phyloP scores from a whole-genome alignment of 2,888 invertebrate genomes.

The Cyclophora albipunctata region DNA sequence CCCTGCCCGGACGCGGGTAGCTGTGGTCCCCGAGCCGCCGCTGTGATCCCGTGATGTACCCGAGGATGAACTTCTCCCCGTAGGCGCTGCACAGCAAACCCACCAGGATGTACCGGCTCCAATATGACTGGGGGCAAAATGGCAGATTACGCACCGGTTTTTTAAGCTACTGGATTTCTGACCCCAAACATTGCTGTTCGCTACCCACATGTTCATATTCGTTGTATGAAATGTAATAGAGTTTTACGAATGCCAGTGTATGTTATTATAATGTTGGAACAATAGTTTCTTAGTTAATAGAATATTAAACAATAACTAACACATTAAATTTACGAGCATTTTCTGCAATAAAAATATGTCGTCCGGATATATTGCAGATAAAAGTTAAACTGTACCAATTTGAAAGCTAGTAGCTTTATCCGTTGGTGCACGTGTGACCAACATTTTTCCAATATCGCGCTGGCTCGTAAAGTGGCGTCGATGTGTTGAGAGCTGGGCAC shows the following conservation, averaged over 20 bases:
- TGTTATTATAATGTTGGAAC: too few relatives aligned
- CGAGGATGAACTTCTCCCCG: slow-evolving; percentile 81
- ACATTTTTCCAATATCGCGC: slow-evolving; percentile 61
- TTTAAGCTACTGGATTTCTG: too few relatives aligned
- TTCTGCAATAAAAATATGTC: slow-evolving; percentile 8
- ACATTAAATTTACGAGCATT: slow-evolving; percentile 1
- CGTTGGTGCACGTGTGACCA: slow-evolving; percentile 47
- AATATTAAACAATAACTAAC: slow-evolving; percentile 1
- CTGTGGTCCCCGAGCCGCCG: slow-evolving; percentile 84
- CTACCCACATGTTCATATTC: too few relatives aligned
- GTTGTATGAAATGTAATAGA: too few relatives aligned
- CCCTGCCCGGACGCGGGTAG: slow-evolving; percentile 84
- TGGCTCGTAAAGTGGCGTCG: slow-evolving; percentile 40
- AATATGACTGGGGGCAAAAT: slow-evolving; percentile 48
- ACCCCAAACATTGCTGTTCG: too few relatives aligned
- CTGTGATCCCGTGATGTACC: slow-evolving; percentile 90
- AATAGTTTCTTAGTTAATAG: too few relatives aligned
- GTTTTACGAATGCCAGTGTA: too few relatives aligned
- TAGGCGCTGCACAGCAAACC: slow-evolving; percentile 30
- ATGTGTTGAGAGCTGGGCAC: slow-evolving; percentile 22
- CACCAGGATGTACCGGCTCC: slow-evolving; percentile 45
- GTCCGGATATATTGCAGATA: slow-evolving; percentile 4
- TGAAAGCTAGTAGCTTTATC: slow-evolving; percentile 27
- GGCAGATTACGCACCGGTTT: not conserved
- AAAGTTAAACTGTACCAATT: slow-evolving; percentile 14